Percentiles rank a stretch among this genome's conserved stretches.
These are phyloP conservation scores for Manacus vitellinus DNA, from an alignment of 2,113 vertebrate species.

Conservation along the genomic window DNA sequence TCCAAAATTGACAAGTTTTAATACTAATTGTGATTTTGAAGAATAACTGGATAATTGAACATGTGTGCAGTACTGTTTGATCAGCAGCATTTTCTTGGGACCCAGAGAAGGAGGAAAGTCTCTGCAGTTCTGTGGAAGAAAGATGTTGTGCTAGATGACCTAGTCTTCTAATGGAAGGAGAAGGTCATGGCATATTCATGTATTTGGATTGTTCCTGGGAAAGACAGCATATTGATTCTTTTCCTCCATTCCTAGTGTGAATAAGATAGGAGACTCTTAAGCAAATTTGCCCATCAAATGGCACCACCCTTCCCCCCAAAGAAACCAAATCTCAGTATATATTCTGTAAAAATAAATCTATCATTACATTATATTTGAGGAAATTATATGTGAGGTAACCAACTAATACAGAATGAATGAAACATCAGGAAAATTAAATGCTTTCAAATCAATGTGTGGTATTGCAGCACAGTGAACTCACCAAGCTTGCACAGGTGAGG, in stretches of 20 bases:
- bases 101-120: not conserved
- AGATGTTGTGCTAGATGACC: not conserved
- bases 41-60: not conserved
- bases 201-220: not conserved
- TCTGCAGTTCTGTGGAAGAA: not conserved
- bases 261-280: not conserved
- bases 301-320: fast-evolving
- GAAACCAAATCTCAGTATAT: fast-evolving
- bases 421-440: not conserved
- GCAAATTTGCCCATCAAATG: not conserved
- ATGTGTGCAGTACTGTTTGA: not conserved
- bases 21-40: not conserved
- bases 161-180: not conserved
- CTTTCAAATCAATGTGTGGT: not conserved
- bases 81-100: not conserved
- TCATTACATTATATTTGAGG: not conserved
- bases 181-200: not conserved
- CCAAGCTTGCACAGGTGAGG: not conserved
- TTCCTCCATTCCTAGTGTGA: not conserved
- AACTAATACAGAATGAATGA: not conserved
- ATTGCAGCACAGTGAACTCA: not conserved
- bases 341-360: not conserved
- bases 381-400: not conserved
- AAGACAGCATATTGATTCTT: not conserved
- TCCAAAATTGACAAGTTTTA: not conserved